Conservation (phyloP, 2,888 invertebrate species). For the Belgica antarctica region DNA sequence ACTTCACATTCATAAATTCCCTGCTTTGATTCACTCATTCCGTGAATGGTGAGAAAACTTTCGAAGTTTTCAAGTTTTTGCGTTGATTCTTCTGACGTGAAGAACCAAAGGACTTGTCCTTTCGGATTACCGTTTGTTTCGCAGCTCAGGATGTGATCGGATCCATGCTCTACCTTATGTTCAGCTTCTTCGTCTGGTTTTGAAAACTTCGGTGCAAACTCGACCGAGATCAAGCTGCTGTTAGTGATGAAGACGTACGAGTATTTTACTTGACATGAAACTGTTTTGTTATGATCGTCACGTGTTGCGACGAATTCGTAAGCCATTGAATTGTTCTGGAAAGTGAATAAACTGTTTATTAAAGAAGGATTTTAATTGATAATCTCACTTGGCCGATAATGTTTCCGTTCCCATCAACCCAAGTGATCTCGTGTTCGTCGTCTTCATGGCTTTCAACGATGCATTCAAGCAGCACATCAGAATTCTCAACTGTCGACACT, state of each 20-base stretch:
- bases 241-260: not conserved
- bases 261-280: not conserved
- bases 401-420: constrained; percentile 29
- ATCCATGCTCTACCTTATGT: constrained; percentile 30
- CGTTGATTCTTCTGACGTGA: not conserved
- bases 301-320: not conserved
- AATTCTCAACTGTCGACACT: constrained; percentile 41
- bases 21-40: constrained; percentile 39
- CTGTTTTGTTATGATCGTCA: not conserved
- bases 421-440: constrained; percentile 45
- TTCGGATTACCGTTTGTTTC: constrained; percentile 43
- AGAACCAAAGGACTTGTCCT: constrained; percentile 43
- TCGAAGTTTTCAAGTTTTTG: too few species aligned
- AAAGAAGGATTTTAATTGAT: not conserved
- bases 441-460: constrained; percentile 40
- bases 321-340: not conserved
- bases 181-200: not conserved
- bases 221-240: not conserved
- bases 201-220: not conserved
- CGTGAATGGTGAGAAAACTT: too few species aligned
- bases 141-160: constrained; percentile 40
- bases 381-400: not conserved
- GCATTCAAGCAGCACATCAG: constrained; percentile 12
- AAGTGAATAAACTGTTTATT: not conserved
- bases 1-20: constrained; percentile 49